Evolutionary conservation across 2,797 vertebrate genomes (phyloP), one percentile per base, ranked within the genome.

Genomic region (Alectoris magna): DNA sequence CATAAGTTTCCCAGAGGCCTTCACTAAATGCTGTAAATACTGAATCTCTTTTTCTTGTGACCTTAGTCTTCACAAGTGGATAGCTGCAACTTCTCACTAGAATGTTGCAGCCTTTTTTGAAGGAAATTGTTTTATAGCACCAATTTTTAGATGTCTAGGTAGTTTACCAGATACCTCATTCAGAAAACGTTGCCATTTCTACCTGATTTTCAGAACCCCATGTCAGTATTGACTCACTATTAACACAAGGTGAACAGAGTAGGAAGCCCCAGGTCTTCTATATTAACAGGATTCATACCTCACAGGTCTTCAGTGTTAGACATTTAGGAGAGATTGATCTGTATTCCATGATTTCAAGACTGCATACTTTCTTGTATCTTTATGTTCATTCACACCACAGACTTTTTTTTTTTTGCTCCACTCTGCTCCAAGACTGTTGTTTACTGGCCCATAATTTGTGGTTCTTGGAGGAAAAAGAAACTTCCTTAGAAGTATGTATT

Each of bases 401-500:
- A 29, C 19, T 14, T 49, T 24, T 49, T 14, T 62, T 27, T 63
- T 39, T 62, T 62, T 39, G 12, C 12, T 49, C 58, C 51, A 68
- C 6, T 3, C 34, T 11, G 36, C 18, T 31, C 17, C 43, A 70
- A 21, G 55, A 34, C 23, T 53, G 3, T 46, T 77, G 49, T 9
- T 80, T 59, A 71, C 11, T 13, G 70, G 43, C 26, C 24, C 5
- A 0, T 41, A 43, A 55, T 55, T 63, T n/a, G 3, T 62, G 13
- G 23, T 41, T 73, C 44, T 46, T 77, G 56, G 24, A 73, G 16
- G 58, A 27, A 2, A 48, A 48, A 74, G 31, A 49, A 63, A 5
- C 2, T 12, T 24, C 10, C 34, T 0, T 29, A 58, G 31, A 14
- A 38, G 22, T 55, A 38, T 14, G 2, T 41, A 29, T 6, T 39